Base-by-base conservation (phyloP, 2,797 vertebrate genomes). In the Aythya fuligula region DNA sequence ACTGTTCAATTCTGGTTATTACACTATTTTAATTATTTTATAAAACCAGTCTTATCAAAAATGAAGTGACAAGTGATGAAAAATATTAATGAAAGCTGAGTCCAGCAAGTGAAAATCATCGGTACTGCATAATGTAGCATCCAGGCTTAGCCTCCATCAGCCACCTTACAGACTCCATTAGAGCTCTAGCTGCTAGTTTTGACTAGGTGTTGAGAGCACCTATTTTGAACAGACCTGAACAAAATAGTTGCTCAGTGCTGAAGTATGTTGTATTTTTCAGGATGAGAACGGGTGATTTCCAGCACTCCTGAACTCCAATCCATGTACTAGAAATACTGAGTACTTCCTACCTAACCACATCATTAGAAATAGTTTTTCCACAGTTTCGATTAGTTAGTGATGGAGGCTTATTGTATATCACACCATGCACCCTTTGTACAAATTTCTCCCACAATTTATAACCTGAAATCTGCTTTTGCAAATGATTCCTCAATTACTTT, bases 161-260 rank as follows among this genome's bases (percentile, higher is more conserved):
- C 6, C 8, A 65, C 8, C 27, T 58, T 66, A 36, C 3, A 43
- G 32, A 28, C 47, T 71, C 17, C 45, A 32, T 47, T 16, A 60
- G 62, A 54, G 54, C 70, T 38, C 74, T 41, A 38, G 9, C 13
- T 75, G 16, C 8, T 53, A 34, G 38, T 41, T 89, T 57, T 53
- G 9, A 64, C 15, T 25, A 53, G 28, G 8, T 58, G 34, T 34
- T 2, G 1, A 57, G 10, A 71, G 4, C 13, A 57, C 0, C 5
- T 11, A 56, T 34, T 71, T 20, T 51, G 75, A 64, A 58, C 36
- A 36, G 7, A 38, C 6, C 4, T 10, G 27, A 11, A 19, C 25
- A 30, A 74, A 75, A 34, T 1, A 30, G 3, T 34, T 11, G 19
- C 3, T 74, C 15, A 28, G 8, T 51, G 8, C 7, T 71, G 7